Evolutionary conservation across 2,888 invertebrate genomes (phyloP).

Genomic region (Pristionchus japonicus): DNA sequence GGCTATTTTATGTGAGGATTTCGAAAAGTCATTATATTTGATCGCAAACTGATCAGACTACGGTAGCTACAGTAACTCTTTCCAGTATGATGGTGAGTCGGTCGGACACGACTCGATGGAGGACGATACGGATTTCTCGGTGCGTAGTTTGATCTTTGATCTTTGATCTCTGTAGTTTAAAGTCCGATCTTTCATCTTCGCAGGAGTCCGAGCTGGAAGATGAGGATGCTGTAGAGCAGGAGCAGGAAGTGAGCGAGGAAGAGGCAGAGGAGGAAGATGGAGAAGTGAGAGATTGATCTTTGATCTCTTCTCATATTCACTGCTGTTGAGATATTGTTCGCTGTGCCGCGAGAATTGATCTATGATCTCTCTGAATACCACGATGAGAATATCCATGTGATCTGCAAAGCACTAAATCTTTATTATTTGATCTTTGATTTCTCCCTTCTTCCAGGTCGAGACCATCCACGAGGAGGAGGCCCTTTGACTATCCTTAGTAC

Average conservation of each 20-base stretch:
- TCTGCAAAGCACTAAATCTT: too few relatives aligned
- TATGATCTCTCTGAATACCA: background rate
- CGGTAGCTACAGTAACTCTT: background rate
- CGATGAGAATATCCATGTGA: too few relatives aligned
- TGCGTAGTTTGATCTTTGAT: background rate
- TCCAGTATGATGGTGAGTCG: slow-evolving; percentile 4
- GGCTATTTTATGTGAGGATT: too few relatives aligned
- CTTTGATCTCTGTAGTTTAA: background rate
- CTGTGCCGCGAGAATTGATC: too few relatives aligned
- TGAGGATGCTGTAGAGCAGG: slow-evolving; percentile 15
- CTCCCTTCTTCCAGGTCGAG: too few relatives aligned
- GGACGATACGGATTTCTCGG: slow-evolving; percentile 19
- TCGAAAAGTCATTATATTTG: too few relatives aligned
- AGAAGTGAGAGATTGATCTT: slow-evolving; percentile 14
- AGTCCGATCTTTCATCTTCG: slow-evolving; percentile 17
- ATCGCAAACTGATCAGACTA: background rate
- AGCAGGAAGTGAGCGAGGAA: slow-evolving; percentile 7
- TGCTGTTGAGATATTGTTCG: too few relatives aligned
- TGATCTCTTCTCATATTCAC: too few relatives aligned
- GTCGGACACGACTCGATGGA: slow-evolving; percentile 36
- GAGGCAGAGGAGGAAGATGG: slow-evolving; percentile 25
- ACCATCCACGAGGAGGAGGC: too few relatives aligned
- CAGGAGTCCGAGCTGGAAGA: slow-evolving; percentile 33
- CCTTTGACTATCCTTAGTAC: too few relatives aligned
- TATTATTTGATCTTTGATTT: slow-evolving; percentile 23